Conservation (phyloP, 2,797 vertebrate species). For the Phalloptychus januarius region DNA sequence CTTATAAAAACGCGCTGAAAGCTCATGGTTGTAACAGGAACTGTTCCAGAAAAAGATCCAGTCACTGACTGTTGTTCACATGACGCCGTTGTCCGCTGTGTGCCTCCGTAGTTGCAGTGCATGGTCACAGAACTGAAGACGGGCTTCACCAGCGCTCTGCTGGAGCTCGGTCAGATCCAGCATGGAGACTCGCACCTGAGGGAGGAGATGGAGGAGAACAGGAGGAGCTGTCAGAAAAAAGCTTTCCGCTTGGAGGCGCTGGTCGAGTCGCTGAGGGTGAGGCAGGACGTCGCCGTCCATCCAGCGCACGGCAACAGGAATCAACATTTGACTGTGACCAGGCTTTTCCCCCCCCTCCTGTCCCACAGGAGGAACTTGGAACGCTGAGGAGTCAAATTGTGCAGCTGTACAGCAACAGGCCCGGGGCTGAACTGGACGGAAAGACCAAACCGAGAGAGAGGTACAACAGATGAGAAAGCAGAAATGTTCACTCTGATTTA, state of each 20-base stretch:
- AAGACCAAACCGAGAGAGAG: constrained; percentile 61
- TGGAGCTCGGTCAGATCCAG: constrained; percentile 82
- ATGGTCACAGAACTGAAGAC: constrained; percentile 83
- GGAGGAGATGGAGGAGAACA: constrained; percentile 80
- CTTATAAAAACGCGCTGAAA: background rate
- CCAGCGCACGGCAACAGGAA: background rate
- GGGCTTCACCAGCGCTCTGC: constrained; percentile 77
- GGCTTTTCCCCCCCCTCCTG: too few relatives aligned
- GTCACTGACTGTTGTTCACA: background rate
- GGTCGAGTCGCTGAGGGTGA: constrained; percentile 79
- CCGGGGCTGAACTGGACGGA: constrained; percentile 60
- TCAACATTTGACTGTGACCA: background rate
- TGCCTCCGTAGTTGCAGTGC: constrained; percentile 71
- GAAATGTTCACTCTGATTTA: background rate
- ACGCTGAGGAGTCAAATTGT: constrained; percentile 76
- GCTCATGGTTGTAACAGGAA: background rate
- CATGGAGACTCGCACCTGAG: constrained; percentile 78
- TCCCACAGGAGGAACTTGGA: constrained; percentile 78
- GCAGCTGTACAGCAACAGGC: constrained; percentile 67
- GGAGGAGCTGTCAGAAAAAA: constrained; percentile 78
- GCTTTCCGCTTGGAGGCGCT: constrained; percentile 76
- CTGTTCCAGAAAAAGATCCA: background rate
- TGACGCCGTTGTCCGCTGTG: background rate
- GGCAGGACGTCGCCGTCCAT: background rate
- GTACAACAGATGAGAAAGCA: constrained; percentile 31